These are phyloP conservation scores for Sapayoa aenigma DNA, from an alignment of 2,113 vertebrate species.

Conservation along the genomic window DNA sequence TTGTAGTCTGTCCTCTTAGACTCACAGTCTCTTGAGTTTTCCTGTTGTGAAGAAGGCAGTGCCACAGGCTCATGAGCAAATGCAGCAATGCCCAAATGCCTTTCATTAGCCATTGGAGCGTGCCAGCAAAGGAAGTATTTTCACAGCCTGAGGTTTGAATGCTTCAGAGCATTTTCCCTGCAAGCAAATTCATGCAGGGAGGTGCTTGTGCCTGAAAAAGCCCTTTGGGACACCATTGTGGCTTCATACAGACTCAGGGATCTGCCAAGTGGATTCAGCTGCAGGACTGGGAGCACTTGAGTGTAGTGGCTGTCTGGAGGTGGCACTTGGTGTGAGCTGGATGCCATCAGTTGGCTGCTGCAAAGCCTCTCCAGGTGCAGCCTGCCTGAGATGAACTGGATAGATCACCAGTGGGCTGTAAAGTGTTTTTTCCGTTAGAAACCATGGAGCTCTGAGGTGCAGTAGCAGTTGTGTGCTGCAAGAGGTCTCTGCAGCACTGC, in stretches of 20 bases:
- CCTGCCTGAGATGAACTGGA: fast-evolving
- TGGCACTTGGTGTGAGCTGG: background rate
- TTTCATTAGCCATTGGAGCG: background rate
- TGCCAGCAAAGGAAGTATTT: fast-evolving
- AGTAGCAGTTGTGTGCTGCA: constrained; percentile 10
- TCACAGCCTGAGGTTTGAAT: background rate
- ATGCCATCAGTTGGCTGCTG: background rate
- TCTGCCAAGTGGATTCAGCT: background rate
- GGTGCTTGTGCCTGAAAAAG: background rate
- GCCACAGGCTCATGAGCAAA: background rate
- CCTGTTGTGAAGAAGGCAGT: background rate
- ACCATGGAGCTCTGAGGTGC: background rate
- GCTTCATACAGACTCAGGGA: background rate
- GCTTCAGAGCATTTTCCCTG: background rate
- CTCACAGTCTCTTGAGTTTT: background rate
- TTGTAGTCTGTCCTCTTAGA: background rate
- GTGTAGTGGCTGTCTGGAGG: background rate
- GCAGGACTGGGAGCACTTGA: background rate
- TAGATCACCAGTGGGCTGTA: background rate
- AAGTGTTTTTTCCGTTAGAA: fast-evolving
- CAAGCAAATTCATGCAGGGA: background rate
- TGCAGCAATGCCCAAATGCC: background rate
- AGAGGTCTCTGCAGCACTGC: constrained; percentile 54
- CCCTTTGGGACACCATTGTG: fast-evolving
- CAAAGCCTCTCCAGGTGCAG: background rate